phyloP scores from a whole-genome alignment of 2,888 invertebrate species.

The Halictus quadricinctus region DNA sequence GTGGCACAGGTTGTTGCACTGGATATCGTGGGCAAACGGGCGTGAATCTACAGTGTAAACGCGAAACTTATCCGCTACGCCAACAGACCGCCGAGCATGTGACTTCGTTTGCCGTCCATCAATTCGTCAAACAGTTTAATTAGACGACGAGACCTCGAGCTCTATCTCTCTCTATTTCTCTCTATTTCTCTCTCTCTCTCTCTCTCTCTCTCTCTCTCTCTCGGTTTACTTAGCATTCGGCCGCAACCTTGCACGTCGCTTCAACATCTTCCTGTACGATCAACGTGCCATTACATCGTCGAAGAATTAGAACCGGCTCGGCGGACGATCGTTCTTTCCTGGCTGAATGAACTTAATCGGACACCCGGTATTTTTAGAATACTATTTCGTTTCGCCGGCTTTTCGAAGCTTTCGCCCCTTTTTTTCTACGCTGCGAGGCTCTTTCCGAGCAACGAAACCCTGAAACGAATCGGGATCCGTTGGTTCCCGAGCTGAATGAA shows the following conservation, averaged over 20 bases:
- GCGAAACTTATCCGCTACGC: conserved; percentile 71
- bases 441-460: background rate
- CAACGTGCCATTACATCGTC: background rate
- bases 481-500: background rate
- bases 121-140: conserved; percentile 77
- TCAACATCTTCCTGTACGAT: background rate
- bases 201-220: background rate
- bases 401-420: background rate
- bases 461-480: background rate
- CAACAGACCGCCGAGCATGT: conserved; percentile 69
- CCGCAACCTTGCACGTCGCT: background rate
- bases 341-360: conserved; percentile 1
- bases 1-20: conserved; percentile 57
- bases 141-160: conserved; percentile 58
- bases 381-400: conserved; percentile 4
- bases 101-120: conserved; percentile 75
- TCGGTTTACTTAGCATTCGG: conserved; percentile 1
- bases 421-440: background rate
- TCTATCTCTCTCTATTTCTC: background rate
- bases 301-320: background rate
- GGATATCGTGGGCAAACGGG: conserved; percentile 36
- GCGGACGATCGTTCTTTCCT: background rate
- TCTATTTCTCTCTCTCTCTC: background rate
- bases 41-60: conserved; percentile 71
- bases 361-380: conserved; percentile 4